Conservation (phyloP, 2,113 vertebrate genomes). For the Python bivittatus region DNA sequence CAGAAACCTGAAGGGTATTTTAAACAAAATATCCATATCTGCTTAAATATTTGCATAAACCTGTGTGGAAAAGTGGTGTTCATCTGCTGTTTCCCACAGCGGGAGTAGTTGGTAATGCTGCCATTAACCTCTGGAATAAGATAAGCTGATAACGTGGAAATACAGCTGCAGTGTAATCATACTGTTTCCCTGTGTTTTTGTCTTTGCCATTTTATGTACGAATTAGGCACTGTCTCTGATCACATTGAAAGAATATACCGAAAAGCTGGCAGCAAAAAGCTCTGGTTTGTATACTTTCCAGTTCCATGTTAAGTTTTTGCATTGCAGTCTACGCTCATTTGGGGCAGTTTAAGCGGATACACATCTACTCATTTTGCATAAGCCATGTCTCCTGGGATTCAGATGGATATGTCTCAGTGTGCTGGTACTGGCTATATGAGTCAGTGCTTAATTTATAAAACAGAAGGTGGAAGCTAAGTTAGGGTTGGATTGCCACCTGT, state of each 20-base stretch:
- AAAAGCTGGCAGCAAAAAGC: constrained; percentile 92
- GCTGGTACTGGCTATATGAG: not conserved
- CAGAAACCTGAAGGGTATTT: not conserved
- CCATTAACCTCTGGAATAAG: constrained; percentile 21
- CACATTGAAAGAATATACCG: constrained; percentile 95
- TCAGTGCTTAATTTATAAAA: not conserved
- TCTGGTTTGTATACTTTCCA: constrained; percentile 87
- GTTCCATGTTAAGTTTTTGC: constrained; percentile 13
- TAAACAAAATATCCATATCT: not conserved
- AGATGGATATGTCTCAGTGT: not conserved
- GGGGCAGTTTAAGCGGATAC: not conserved
- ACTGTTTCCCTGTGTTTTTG: not conserved
- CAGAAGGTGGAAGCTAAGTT: not conserved
- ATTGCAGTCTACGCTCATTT: not conserved
- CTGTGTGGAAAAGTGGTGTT: not conserved
- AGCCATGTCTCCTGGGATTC: not conserved
- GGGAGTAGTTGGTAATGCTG: not conserved
- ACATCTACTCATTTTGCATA: not conserved
- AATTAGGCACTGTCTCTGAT: constrained; percentile 84
- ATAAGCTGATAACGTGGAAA: not conserved
- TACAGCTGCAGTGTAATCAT: constrained; percentile 33
- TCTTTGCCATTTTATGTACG: constrained; percentile 31
- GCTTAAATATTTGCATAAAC: not conserved
- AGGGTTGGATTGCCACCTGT: not conserved
- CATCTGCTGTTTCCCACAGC: no score